phyloP scores from a whole-genome alignment of 2,113 vertebrate species.

The Boleophthalmus pectinirostris region DNA sequence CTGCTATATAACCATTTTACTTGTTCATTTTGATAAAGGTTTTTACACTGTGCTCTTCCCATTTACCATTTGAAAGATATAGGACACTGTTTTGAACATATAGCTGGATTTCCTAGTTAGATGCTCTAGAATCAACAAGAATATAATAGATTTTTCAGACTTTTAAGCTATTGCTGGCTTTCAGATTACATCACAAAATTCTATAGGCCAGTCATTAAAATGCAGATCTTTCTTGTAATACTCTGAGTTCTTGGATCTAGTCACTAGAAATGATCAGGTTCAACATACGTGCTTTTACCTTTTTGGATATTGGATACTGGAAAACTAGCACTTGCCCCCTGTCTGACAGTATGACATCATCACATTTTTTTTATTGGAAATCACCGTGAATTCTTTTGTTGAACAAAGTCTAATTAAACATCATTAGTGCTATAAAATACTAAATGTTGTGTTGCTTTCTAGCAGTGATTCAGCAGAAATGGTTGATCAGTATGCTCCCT shows the following conservation, averaged over 20 bases:
- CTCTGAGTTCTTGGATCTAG: too few species aligned
- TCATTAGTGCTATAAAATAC: neutral
- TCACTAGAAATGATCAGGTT: too few species aligned
- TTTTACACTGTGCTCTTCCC: neutral
- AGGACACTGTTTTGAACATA: neutral
- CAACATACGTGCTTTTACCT: too few species aligned
- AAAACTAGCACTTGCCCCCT: too few species aligned
- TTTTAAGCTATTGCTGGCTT: neutral
- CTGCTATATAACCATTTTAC: neutral
- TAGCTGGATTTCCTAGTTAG: neutral
- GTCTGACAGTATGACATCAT: neutral
- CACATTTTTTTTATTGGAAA: neutral
- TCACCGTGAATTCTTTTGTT: neutral
- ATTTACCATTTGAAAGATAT: neutral
- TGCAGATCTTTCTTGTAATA: too few species aligned
- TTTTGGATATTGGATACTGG: too few species aligned
- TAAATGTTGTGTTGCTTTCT: conserved; percentile 20
- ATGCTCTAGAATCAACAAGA: neutral
- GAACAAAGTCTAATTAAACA: neutral
- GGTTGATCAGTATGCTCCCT: conserved; percentile 63
- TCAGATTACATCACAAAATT: too few species aligned
- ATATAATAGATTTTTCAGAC: too few species aligned
- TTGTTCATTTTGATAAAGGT: neutral
- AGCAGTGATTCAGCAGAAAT: conserved; percentile 70
- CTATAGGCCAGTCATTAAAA: too few species aligned